A percentile compares a stretch with the other conserved stretches of the same genome.
These are phyloP conservation scores for Apamea crenata DNA, from an alignment of 2,888 invertebrate genomes.

Conservation along the genomic window DNA sequence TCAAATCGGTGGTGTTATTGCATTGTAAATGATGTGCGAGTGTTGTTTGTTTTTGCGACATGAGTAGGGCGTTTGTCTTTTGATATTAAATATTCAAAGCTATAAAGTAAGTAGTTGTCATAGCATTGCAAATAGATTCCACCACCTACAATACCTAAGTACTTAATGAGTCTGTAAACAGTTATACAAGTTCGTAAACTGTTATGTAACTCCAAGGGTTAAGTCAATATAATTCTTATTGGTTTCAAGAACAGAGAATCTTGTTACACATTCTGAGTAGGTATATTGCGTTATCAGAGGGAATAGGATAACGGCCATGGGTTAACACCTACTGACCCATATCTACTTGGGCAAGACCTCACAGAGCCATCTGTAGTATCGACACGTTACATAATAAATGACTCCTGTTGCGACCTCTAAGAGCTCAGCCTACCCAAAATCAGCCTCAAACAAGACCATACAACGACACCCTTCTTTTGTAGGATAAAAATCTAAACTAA, in stretches of 20 bases:
- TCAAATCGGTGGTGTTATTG: constrained; percentile 39
- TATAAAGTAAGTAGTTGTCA: neutral
- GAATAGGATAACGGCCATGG: constrained; percentile 33
- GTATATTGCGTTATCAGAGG: constrained; percentile 36
- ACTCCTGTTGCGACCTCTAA: constrained; percentile 13
- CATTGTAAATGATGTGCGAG: constrained; percentile 19
- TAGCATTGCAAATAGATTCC: neutral
- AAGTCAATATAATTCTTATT: constrained; percentile 18
- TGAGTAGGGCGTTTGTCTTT: neutral
- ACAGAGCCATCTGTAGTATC: constrained; percentile 41
- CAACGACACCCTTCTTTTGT: neutral
- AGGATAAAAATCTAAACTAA: neutral
- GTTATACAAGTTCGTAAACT: neutral
- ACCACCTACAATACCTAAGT: neutral
- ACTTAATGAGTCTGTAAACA: neutral
- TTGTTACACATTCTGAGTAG: constrained; percentile 17
- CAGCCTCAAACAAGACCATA: neutral
- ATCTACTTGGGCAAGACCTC: constrained; percentile 39
- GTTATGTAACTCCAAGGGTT: neutral
- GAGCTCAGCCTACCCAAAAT: neutral
- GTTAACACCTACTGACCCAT: constrained; percentile 45
- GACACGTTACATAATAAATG: constrained; percentile 52
- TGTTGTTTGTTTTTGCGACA: neutral
- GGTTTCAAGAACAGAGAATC: constrained; percentile 28
- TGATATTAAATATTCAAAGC: neutral